Conservation (phyloP, 2,888 invertebrate genomes). For the Polydrusus cervinus region DNA sequence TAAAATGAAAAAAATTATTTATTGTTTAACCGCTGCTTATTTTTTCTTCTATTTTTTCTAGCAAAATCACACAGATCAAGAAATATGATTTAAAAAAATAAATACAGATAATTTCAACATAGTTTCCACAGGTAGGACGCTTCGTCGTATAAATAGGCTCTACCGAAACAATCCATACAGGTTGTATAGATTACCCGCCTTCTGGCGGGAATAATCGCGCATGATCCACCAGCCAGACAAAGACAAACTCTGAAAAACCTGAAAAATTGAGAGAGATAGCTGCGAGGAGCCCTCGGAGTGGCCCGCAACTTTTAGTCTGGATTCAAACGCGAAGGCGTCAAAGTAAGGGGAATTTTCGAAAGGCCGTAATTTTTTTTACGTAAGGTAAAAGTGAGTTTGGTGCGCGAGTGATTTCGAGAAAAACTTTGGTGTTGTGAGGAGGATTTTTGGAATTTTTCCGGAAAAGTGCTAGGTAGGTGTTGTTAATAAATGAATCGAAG, state of each 20-base stretch:
- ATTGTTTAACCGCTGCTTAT: no score
- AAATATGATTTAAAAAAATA: neutral
- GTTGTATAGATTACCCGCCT: conserved; percentile 55
- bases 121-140: conserved; percentile 49
- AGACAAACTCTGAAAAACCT: conserved; percentile 23
- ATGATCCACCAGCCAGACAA: conserved; percentile 20
- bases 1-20: no score
- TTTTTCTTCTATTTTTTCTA: no score
- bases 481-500: neutral
- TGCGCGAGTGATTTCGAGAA: conserved; percentile 20
- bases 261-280: conserved; percentile 27
- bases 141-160: conserved; percentile 46
- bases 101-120: neutral
- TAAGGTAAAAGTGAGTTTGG: conserved; percentile 16
- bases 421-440: neutral
- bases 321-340: conserved; percentile 41
- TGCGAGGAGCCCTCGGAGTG: conserved; percentile 21
- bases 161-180: conserved; percentile 55
- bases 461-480: conserved; percentile 3
- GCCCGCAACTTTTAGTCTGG: conserved; percentile 50
- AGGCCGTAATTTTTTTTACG: conserved; percentile 22
- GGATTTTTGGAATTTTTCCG: neutral
- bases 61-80: no score
- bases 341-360: conserved; percentile 13
- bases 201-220: conserved; percentile 39